Evolutionary conservation across 2,888 invertebrate species (phyloP).

Genomic region (Temnothorax ravouxi): DNA sequence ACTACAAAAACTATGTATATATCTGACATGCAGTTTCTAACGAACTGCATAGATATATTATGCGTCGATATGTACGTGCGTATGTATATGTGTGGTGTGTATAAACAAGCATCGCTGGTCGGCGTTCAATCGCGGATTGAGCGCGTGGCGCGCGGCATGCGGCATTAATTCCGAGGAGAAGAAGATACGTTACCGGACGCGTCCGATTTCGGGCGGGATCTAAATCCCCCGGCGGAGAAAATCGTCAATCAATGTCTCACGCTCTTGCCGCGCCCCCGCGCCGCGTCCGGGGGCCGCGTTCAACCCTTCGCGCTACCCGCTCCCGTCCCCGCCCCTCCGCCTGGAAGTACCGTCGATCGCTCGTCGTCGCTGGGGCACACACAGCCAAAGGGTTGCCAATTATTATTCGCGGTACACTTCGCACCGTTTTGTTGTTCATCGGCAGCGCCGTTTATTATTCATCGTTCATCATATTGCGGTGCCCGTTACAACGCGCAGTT

Average conservation of each 20-base stretch:
- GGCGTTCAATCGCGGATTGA: slow-evolving; percentile 17
- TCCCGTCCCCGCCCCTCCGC: background rate
- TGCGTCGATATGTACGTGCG: background rate
- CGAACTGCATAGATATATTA: background rate
- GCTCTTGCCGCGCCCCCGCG: slow-evolving; percentile 61
- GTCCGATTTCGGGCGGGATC: slow-evolving; percentile 46
- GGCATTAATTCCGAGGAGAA: slow-evolving; percentile 45
- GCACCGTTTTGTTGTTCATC: slow-evolving; percentile 81
- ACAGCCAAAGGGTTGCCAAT: slow-evolving; percentile 74
- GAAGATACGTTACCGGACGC: slow-evolving; percentile 48
- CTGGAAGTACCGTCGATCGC: slow-evolving; percentile 54
- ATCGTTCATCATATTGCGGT: slow-evolving; percentile 80
- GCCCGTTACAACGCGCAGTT: slow-evolving; percentile 69
- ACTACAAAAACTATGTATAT: slow-evolving; percentile 5
- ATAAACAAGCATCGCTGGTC: background rate
- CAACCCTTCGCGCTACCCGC: background rate
- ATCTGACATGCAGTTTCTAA: slow-evolving; percentile 11
- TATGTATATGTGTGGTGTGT: no score
- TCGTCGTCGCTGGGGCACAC: slow-evolving; percentile 53
- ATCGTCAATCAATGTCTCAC: slow-evolving; percentile 72
- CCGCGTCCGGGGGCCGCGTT: slow-evolving; percentile 12
- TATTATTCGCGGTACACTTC: slow-evolving; percentile 81
- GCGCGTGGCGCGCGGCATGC: slow-evolving; percentile 8
- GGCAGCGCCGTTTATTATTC: slow-evolving; percentile 82
- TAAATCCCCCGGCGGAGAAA: slow-evolving; percentile 60